A percentile compares a stretch with the other conserved stretches of the same genome.
Conservation (phyloP, 2,113 vertebrate species). For the Colinus virginianus region DNA sequence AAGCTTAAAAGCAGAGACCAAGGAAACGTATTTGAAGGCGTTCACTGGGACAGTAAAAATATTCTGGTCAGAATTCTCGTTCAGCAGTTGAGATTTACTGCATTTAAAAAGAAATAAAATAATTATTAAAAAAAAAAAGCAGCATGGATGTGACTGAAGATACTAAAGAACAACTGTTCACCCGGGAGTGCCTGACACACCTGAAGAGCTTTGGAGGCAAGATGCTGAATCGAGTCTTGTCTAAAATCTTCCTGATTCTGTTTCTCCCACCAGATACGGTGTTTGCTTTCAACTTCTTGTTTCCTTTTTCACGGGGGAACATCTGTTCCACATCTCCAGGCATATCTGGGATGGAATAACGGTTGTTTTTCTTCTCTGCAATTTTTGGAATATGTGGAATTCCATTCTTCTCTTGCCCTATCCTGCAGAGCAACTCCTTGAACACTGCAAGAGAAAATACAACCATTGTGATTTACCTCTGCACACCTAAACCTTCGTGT, state of each 20-base stretch:
- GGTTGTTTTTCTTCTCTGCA: constrained; percentile 95
- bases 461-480: background rate
- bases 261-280: constrained; percentile 94
- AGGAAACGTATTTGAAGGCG: background rate
- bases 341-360: constrained; percentile 96
- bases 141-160: background rate
- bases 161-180: background rate
- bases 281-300: constrained; percentile 95
- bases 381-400: constrained; percentile 95
- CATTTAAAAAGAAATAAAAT: background rate
- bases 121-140: background rate
- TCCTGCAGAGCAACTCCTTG: constrained; percentile 93
- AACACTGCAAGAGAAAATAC: constrained; percentile 83
- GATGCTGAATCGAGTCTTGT: constrained; percentile 96
- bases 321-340: constrained; percentile 91
- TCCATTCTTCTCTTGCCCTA: constrained; percentile 90
- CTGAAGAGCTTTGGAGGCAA: constrained; percentile 96
- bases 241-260: constrained; percentile 95
- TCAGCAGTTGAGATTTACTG: background rate
- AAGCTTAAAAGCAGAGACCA: background rate
- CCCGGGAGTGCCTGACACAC: constrained; percentile 72
- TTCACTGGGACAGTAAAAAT: background rate
- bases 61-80: background rate
- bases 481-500: background rate
- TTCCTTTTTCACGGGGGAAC: constrained; percentile 89